phyloP scores from a whole-genome alignment of 2,797 vertebrate species.

The Halcyon leucocephala region DNA sequence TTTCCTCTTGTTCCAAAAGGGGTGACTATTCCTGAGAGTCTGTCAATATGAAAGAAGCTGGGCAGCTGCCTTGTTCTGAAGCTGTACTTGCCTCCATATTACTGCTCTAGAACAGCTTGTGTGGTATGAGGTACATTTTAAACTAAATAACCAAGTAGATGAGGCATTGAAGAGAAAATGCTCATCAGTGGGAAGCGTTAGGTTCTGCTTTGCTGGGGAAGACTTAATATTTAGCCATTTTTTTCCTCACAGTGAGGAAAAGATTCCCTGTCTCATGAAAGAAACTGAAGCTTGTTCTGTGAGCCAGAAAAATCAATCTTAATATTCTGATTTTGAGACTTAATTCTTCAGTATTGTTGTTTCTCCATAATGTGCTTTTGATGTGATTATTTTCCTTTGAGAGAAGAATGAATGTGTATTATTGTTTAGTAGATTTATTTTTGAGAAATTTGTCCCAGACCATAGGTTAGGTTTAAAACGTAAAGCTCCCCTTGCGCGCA shows the following conservation, averaged over 20 bases:
- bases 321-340: not conserved
- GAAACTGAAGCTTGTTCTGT: not conserved
- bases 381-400: not conserved
- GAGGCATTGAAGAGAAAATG: not conserved
- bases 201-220: not conserved
- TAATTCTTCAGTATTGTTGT: not conserved
- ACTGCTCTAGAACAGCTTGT: not conserved
- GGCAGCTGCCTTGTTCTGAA: not conserved
- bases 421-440: not conserved
- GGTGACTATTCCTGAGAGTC: rapidly evolving
- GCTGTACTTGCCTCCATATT: not conserved
- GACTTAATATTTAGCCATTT: not conserved
- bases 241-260: not conserved
- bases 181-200: not conserved
- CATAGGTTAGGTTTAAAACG: not conserved
- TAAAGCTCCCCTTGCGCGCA: not conserved
- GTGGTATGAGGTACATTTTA: not conserved
- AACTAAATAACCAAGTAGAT: not conserved
- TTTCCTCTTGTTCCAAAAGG: not conserved
- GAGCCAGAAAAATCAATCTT: not conserved
- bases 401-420: not conserved
- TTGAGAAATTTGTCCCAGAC: not conserved
- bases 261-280: rapidly evolving
- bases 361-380: not conserved
- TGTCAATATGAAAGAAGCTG: not conserved